phyloP scores from a whole-genome alignment of 2,888 invertebrate species.

The Smittia sp. region DNA sequence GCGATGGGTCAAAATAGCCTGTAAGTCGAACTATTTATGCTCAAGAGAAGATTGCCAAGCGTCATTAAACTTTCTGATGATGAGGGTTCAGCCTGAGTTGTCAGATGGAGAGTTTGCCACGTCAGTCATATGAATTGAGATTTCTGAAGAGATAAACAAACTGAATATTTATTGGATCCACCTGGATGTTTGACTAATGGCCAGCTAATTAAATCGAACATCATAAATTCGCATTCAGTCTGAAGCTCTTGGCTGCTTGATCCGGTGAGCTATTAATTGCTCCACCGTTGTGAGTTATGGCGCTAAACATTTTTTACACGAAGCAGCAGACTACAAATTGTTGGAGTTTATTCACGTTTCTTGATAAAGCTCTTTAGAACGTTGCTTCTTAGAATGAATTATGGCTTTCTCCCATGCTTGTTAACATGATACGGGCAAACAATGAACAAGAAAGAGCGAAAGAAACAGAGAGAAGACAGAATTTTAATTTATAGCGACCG shows the following conservation, averaged over 20 bases:
- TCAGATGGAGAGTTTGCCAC: too few relatives aligned
- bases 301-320: background rate
- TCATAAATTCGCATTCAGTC: background rate
- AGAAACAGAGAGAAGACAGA: background rate
- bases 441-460: too few relatives aligned
- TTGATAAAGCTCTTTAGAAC: background rate
- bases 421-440: background rate
- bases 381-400: background rate
- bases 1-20: too few relatives aligned
- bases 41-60: too few relatives aligned
- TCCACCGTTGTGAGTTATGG: background rate
- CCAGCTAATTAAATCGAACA: background rate
- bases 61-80: too few relatives aligned
- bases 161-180: too few relatives aligned
- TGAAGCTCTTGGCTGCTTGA: background rate
- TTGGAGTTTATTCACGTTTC: background rate
- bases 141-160: too few relatives aligned
- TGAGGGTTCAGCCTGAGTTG: too few relatives aligned
- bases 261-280: background rate
- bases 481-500: background rate
- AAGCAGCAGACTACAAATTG: conserved; percentile 3
- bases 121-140: too few relatives aligned
- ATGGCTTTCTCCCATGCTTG: background rate
- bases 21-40: too few relatives aligned
- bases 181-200: too few relatives aligned